Base-by-base conservation (phyloP, 2,113 vertebrate genomes). In the Phoenicopterus ruber region DNA sequence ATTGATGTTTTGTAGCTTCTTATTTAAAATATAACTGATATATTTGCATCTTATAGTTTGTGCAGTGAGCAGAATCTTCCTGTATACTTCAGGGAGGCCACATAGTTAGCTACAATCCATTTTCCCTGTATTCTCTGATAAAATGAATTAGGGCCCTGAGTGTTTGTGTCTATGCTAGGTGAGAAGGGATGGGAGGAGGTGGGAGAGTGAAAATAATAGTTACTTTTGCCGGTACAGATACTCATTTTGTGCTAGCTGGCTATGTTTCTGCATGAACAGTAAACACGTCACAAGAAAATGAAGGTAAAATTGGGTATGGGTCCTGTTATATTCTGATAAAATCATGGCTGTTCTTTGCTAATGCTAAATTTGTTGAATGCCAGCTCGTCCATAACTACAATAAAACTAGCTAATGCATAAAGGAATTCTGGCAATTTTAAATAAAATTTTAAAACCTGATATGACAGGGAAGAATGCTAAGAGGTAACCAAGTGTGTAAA, bases 401-500 rank as follows among this genome's bases (percentile, higher is more conserved):
- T 91, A 93, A 96, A 95, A 49, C 34, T 34, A 94, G 54, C 61
- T 85, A 96, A 96, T 91, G 90, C 90, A 85, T 87, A 97, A 97
- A 96, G 87, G 84, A 95, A 85, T 96, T 95, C 93, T 95, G 90
- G 84, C 87, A 95, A 96, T 91, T 97, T 96, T 76, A 94, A 96
- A 85, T 96, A 94, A 93, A 93, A 87, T 89, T 95, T 89, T 59
- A 76, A 91, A 96, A 93, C 65, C 77, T 90, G 90, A 94, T 96
- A 96, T 85, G 91, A 82, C 84, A 77, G 84, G 62, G 61, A 95
- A 57, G 83, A 89, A 95, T 95, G 50, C 83, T 86, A 86, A 78
- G 73, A 93, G 78, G 93, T 94, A 96, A 82, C 95, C 95, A 95
- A 96, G 94, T 97, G 93, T 96, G 89, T 94, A 85, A 93, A 97